Conservation (phyloP, 1,140 invertebrate genomes). For the Kradibia gibbosae region DNA sequence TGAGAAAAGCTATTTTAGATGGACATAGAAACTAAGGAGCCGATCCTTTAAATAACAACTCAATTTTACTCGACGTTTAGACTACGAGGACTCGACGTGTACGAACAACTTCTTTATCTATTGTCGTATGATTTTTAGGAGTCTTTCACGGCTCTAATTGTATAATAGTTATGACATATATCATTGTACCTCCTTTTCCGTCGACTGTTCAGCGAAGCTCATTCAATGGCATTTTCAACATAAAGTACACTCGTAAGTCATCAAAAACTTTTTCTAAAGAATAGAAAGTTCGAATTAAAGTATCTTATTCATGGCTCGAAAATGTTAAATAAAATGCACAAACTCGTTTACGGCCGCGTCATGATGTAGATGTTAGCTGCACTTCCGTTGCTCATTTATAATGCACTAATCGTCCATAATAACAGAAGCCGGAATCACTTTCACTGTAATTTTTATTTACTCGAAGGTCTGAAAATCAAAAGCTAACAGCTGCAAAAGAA, state of each 20-base stretch:
- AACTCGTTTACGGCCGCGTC: not conserved
- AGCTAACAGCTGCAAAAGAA: not conserved
- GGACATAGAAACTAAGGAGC: not conserved
- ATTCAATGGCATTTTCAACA: not conserved
- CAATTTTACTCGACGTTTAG: not conserved
- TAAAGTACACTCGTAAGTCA: not conserved
- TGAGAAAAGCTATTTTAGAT: not conserved
- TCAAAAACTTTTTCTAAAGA: not conserved
- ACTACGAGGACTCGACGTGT: not conserved
- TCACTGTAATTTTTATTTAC: not conserved
- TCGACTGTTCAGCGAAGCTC: not conserved
- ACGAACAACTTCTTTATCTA: not conserved
- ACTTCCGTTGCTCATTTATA: not conserved
- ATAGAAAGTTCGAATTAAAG: slow-evolving; percentile 6
- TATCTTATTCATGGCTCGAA: not conserved
- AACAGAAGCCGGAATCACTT: not conserved
- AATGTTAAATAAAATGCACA: not conserved
- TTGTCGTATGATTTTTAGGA: not conserved
- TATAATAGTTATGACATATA: not conserved
- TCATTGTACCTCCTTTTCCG: not conserved
- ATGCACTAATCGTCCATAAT: not conserved
- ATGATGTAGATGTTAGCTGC: not conserved
- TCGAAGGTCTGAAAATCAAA: not conserved
- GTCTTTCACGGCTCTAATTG: not conserved
- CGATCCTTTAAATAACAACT: not conserved